Base-by-base conservation (phyloP, 2,888 invertebrate species). In the Rhimphoctona megacephalus region DNA sequence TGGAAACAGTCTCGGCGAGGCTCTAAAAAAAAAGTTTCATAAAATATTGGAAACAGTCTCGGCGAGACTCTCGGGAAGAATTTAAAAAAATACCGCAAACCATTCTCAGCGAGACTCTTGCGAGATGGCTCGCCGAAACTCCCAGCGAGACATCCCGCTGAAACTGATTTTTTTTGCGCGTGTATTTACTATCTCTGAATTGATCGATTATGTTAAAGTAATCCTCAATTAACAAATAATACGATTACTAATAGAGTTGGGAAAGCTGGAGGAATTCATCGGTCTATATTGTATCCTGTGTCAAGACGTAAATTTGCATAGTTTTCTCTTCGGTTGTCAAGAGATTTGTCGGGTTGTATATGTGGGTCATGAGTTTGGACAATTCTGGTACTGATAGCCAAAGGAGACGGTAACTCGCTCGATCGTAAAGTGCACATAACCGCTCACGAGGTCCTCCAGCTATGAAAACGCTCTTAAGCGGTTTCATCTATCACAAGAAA, bases 361-460 rank as follows among this genome's bases (percentile, higher is more conserved):
- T 52, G 9, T 78, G 67, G 81, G 81, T 81, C 81, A 73, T 46
- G 81, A 78, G 72, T 46, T 8, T 36, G 19, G 19, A 72, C 81
- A 22, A 43, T 76, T 72, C n/a, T 25, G 54, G 61, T 14, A 49
- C 25, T 36, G 74, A 64, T 66, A 76, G 39, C 43, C 69, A 64
- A 52, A 66, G 67, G n/a, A 57, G 52, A 66, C 80, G 33, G 54
- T 85, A 73, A 57, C 67, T 67, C 46, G 39, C 39, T 30, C 72
- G 81, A 72, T 85, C 85, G 81, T 85, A 81, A 85, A 85, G 52
- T 77, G 54, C 54, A 66, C 61, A 69, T 81, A 81, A 81, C 61
- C 73, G 46, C 30, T 22, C 17, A 22, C 57, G 33, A 43, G 83
- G 49, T 79, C 74, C 49, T 76, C 39, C 79, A 22, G 80, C 69